Evolutionary conservation across 2,888 invertebrate genomes (phyloP).

Genomic region (Epicampocera succincta): DNA sequence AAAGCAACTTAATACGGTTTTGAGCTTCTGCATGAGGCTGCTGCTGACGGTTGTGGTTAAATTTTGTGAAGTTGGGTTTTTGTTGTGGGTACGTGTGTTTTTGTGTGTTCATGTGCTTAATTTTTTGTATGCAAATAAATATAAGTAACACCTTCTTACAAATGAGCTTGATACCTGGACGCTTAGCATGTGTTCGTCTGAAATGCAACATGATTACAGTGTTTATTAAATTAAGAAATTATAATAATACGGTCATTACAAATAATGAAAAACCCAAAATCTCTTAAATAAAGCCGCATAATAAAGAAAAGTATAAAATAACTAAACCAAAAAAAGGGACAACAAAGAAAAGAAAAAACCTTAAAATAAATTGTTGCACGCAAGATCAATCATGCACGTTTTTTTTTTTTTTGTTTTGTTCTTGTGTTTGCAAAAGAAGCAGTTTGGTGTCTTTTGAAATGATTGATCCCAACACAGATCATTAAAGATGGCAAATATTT

Average conservation of each 20-base stretch:
- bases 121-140: slow-evolving; percentile 35
- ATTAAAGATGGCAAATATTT: slow-evolving; percentile 14
- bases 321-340: not conserved
- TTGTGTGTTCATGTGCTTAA: too few relatives aligned
- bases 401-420: not conserved
- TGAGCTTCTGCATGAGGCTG: not conserved
- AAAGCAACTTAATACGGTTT: slow-evolving; percentile 8
- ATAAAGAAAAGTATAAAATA: not conserved
- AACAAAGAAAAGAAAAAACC: not conserved
- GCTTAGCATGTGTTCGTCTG: slow-evolving; percentile 35
- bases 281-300: not conserved
- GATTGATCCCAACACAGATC: slow-evolving; percentile 38
- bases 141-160: slow-evolving; percentile 55
- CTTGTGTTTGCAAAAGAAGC: slow-evolving; percentile 34
- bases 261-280: slow-evolving; percentile 42
- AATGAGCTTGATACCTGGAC: slow-evolving; percentile 31
- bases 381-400: slow-evolving; percentile 15
- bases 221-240: slow-evolving; percentile 66
- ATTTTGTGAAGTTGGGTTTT: slow-evolving; percentile 5
- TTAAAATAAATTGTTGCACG: slow-evolving; percentile 29
- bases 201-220: slow-evolving; percentile 39
- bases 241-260: slow-evolving; percentile 57
- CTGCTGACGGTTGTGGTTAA: slow-evolving; percentile 1
- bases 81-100: not conserved
- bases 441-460: slow-evolving; percentile 29